Base-by-base conservation (phyloP, 2,888 invertebrate genomes). In the Blera fallax region DNA sequence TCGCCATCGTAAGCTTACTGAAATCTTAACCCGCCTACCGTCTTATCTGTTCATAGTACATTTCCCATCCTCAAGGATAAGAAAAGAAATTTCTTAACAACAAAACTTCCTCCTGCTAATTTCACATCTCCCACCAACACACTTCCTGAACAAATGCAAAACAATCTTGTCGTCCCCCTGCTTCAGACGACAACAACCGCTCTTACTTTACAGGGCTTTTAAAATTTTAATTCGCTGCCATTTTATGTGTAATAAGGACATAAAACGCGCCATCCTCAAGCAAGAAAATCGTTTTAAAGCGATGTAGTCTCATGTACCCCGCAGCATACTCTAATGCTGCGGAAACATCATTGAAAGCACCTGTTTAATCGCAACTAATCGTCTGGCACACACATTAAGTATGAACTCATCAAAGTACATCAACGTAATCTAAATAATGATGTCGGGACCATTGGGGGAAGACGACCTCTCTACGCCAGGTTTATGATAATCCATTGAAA, bases 301-400 rank as follows among this genome's bases (percentile, higher is more conserved):
- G 52, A 40, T 64, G 64, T 70, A 50, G 64, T 74, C 24, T 40
- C 62, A 32, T 50, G 29, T 56, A n/a, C 34, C 29, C 65, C 29
- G 0, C 8, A 48, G 24, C 11, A 56, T 16, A 65, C 69, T 79
- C 76, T 76, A 85, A 85, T 85, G 81, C 76, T 72, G 76, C 81
- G 81, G 85, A 80, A 85, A 85, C 84, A 84, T 70, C 85, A 85
- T 85, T 85, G 81, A 81, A 85, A 85, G 85, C 85, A 85, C 85
- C 85, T 85, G 85, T 50, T 85, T 81, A 85, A 85, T 85, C 85
- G 81, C 81, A 85, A 81, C 81, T 85, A 85, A 85, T 85, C 85
- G 81, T 85, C 85, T 85, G 85, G 81, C 85, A 69, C 54, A 81
- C 85, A 72, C 85, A 85, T 85, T 85, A 85, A 76, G 76, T 73